phyloP scores from a whole-genome alignment of 2,113 vertebrate genomes.

The Rhinolophus ferrumequinum region DNA sequence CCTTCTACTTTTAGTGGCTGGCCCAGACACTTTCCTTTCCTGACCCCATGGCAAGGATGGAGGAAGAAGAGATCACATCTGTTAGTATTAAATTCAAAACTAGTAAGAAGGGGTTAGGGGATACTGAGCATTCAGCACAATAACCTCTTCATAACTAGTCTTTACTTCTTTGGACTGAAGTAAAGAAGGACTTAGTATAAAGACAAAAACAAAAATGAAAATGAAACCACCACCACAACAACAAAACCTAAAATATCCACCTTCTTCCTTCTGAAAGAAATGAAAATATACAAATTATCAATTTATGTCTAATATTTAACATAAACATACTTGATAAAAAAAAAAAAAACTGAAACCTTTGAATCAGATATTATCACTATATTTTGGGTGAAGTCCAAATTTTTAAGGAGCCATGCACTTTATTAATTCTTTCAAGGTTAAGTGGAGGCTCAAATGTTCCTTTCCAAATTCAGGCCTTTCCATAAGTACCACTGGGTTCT shows the following conservation, averaged over 20 bases:
- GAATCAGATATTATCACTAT: neutral
- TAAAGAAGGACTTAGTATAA: neutral
- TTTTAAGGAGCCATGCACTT: neutral
- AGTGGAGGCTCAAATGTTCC: neutral
- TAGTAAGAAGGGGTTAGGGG: neutral
- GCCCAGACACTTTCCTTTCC: neutral
- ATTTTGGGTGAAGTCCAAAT: neutral
- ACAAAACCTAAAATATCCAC: neutral
- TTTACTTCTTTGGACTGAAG: neutral
- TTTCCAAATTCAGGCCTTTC: neutral
- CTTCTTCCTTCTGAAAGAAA: neutral
- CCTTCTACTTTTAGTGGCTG: rapidly evolving
- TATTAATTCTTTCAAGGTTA: rapidly evolving
- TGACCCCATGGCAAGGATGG: rapidly evolving
- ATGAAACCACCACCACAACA: neutral
- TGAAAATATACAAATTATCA: neutral
- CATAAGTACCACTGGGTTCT: rapidly evolving
- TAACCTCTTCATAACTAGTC: neutral
- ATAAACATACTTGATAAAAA: neutral
- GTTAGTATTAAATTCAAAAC: neutral
- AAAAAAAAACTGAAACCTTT: neutral
- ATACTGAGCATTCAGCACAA: too few species aligned
- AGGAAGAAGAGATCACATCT: neutral
- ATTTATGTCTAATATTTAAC: neutral
- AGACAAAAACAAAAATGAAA: neutral